phyloP scores from a whole-genome alignment of 2,888 invertebrate genomes.

The Apotomis turbidana region DNA sequence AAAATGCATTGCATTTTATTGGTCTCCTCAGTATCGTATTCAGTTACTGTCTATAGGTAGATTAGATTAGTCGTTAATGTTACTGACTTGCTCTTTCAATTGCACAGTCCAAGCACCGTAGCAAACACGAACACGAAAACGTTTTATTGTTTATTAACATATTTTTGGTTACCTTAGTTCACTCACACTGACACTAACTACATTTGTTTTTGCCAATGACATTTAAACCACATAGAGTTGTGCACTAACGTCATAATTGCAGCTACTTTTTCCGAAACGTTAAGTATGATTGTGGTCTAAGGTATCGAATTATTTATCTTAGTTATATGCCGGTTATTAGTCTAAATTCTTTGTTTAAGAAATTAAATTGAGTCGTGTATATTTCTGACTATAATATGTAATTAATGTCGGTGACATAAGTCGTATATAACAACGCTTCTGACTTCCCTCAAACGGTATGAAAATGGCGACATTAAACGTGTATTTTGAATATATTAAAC shows the following conservation, averaged over 20 bases:
- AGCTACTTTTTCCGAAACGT: too few species aligned
- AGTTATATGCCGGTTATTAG: too few species aligned
- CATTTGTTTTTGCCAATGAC: too few species aligned
- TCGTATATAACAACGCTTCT: constrained; percentile 7
- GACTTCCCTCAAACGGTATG: not conserved
- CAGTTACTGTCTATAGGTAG: not conserved
- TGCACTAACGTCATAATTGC: too few species aligned
- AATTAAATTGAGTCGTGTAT: too few species aligned
- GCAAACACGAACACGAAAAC: not conserved
- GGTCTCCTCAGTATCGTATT: constrained; percentile 12
- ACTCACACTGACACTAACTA: too few species aligned
- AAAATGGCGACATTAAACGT: constrained; percentile 8
- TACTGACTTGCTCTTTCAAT: not conserved
- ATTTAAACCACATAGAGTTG: too few species aligned
- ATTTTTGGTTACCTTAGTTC: too few species aligned
- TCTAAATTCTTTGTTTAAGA: too few species aligned
- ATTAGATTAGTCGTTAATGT: not conserved
- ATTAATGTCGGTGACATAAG: constrained; percentile 17
- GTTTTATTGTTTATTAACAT: too few species aligned
- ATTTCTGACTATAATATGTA: not conserved
- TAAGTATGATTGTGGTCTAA: too few species aligned
- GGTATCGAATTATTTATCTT: too few species aligned
- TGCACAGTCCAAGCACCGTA: not conserved
- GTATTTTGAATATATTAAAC: constrained; percentile 15
- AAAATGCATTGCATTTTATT: constrained; percentile 26